phyloP scores from a whole-genome alignment of 2,797 vertebrate genomes.

The Xerus rutilus region DNA sequence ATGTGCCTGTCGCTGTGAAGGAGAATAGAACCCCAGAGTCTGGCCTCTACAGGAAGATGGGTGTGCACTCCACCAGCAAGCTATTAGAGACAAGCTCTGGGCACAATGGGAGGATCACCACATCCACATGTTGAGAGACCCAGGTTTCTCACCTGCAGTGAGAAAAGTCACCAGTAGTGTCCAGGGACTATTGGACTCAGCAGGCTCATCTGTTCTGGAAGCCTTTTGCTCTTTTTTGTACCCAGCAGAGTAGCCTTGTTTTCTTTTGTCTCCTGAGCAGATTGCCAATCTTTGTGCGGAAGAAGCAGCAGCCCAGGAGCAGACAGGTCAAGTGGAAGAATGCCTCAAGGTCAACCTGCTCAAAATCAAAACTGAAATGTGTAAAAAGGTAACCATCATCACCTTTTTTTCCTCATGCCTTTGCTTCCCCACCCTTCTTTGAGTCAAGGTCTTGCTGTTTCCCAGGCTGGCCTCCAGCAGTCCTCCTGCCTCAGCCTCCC shows the following conservation, averaged over 20 bases:
- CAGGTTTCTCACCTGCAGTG: neutral
- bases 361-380: constrained; percentile 95
- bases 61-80: neutral
- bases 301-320: constrained; percentile 98
- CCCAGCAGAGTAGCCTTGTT: neutral
- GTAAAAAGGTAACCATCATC: constrained; percentile 93
- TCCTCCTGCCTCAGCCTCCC: neutral
- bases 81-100: neutral
- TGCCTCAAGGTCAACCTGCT: constrained; percentile 98
- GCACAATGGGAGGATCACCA: neutral
- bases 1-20: neutral
- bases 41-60: neutral
- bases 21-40: neutral
- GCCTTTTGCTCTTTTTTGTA: neutral
- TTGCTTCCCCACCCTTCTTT: neutral
- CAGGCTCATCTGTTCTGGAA: neutral
- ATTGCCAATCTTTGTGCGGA: constrained; percentile 95
- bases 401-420: accelerated
- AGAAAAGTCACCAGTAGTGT: no score
- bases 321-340: constrained; percentile 98
- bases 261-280: constrained; percentile 85
- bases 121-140: neutral
- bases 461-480: neutral
- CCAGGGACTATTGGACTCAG: no score
- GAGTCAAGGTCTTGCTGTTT: neutral